Conservation (phyloP, 2,797 vertebrate genomes). For the Neostethus bicornis region DNA sequence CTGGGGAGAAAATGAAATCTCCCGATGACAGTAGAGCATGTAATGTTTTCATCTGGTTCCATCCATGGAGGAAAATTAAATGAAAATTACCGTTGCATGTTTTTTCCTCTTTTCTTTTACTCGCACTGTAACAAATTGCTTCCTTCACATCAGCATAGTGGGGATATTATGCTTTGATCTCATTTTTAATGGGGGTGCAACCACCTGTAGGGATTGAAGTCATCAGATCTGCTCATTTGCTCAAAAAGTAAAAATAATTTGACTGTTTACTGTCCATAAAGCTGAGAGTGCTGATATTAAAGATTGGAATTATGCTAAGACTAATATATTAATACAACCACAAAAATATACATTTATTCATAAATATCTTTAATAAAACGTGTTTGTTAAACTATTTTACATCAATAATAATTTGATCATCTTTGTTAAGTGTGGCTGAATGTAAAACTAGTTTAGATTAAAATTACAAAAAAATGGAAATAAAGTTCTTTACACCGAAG, state of each 20-base stretch:
- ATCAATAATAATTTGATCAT: too few relatives aligned
- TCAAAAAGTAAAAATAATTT: background rate
- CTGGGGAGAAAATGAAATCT: constrained; percentile 76
- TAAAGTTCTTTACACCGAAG: too few relatives aligned
- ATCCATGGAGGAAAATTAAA: constrained; percentile 70
- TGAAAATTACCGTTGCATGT: constrained; percentile 55
- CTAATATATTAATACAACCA: too few relatives aligned
- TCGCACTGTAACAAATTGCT: constrained; percentile 42
- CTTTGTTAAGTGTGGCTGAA: too few relatives aligned
- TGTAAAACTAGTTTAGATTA: too few relatives aligned
- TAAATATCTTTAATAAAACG: too few relatives aligned
- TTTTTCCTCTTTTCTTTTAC: constrained; percentile 22
- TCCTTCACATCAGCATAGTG: constrained; percentile 31
- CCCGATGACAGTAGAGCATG: constrained; percentile 66
- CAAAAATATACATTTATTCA: too few relatives aligned
- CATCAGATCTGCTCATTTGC: background rate
- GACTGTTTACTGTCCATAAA: background rate
- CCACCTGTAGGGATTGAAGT: constrained; percentile 25
- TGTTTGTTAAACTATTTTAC: too few relatives aligned
- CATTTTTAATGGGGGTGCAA: constrained; percentile 2
- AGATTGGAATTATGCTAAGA: too few relatives aligned
- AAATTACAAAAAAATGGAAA: too few relatives aligned
- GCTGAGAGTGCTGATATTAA: background rate
- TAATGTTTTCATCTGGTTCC: constrained; percentile 73
- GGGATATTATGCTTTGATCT: constrained; percentile 9